Percentiles rank a stretch among this genome's conserved stretches.
phyloP scores from a whole-genome alignment of 2,888 invertebrate species.

The Clistopyga incitator region DNA sequence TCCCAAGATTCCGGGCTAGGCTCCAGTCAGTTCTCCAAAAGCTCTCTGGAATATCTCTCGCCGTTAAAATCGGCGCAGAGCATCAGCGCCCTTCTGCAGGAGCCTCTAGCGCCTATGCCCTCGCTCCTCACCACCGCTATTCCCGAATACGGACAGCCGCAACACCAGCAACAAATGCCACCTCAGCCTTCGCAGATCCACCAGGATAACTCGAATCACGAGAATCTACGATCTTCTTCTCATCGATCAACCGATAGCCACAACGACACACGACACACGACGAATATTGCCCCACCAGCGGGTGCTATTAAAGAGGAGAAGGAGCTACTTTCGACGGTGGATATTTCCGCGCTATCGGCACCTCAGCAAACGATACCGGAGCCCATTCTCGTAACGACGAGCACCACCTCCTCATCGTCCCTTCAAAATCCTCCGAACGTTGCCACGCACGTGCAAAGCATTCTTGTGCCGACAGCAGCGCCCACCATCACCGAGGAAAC shows the following conservation, averaged over 20 bases:
- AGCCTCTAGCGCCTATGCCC: constrained; percentile 79
- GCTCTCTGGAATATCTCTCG: constrained; percentile 73
- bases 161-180: constrained; percentile 51
- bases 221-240: constrained; percentile 77
- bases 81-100: constrained; percentile 81
- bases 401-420: neutral
- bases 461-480: constrained; percentile 14
- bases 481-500: constrained; percentile 43
- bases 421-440: neutral
- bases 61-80: constrained; percentile 80
- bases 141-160: constrained; percentile 75
- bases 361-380: constrained; percentile 72
- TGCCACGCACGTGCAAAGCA: constrained; percentile 12
- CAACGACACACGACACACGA: neutral
- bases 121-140: constrained; percentile 79
- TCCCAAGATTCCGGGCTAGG: constrained; percentile 55
- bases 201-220: constrained; percentile 72
- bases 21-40: constrained; percentile 59
- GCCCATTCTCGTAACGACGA: constrained; percentile 56
- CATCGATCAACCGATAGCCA: constrained; percentile 68
- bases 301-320: constrained; percentile 44
- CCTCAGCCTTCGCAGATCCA: constrained; percentile 30
- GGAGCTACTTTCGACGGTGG: constrained; percentile 76
- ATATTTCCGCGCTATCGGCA: constrained; percentile 75
- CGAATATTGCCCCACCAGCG: neutral